Evolutionary conservation across 1,140 invertebrate species (phyloP), one percentile per base, ranked within the genome.

Genomic region (Lordiphosa clarofinis): DNA sequence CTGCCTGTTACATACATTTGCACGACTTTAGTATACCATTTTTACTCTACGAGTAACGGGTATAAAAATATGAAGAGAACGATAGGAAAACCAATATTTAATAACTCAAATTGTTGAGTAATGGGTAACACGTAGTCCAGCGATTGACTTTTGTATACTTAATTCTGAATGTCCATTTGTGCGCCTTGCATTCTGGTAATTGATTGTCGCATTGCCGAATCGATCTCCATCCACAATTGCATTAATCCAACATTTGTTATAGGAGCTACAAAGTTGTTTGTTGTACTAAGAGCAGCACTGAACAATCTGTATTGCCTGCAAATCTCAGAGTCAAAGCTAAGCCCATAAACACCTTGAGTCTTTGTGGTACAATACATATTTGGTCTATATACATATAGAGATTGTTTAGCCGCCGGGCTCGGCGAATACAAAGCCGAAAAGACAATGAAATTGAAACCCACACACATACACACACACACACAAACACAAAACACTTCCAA

Each of bases 381-480:
- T 31, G 28, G 8, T 39, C n/a, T 12, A 38, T 48, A 42, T 50
- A 64, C 49, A 46, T 62, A 57, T 53, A 63, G 60, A 68, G 57
- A 68, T 68, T 68, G 36, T 47, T 53, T 68, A 37, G 63, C 75
- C 76, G 39, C 58, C 54, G 75, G 28, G 75, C 75, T 37, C 53
- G 63, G 19, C 46, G 49, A 50, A 46, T 57, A 62, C 63, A 43
- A 43, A 39, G 40, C 36, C 36, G 28, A 33, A 36, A 49, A 61
- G 71, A 52, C 65, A 81, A 75, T 81, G 62, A 75, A 81, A 81
- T 82, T 71, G 69, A 70, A 63, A 81, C 71, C 75, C 46, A 64
- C 63, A 48, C 38, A 49, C 43, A 64, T 58, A 48, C 40, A 75
- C 71, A 71, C 42, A 64, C 63, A 48, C 40, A 37, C n/a, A n/a